Evolutionary conservation across 2,888 invertebrate genomes (phyloP).

Genomic region (Hydriomena furcata): DNA sequence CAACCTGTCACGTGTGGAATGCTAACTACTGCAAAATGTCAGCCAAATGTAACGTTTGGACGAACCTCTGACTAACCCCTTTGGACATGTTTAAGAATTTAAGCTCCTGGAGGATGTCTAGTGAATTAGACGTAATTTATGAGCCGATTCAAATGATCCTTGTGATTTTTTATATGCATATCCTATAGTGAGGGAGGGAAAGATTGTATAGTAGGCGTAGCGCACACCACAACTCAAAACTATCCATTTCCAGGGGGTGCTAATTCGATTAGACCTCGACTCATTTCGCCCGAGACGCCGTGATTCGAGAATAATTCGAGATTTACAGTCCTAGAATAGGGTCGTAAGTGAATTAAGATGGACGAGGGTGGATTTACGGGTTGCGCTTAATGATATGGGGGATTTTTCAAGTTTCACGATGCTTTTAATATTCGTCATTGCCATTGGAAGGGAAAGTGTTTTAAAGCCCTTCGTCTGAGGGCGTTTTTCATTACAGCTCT

Average conservation of each 20-base stretch:
- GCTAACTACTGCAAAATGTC: too few species aligned
- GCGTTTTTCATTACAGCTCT: too few species aligned
- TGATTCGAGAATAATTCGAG: constrained; percentile 68
- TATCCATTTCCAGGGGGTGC: constrained; percentile 47
- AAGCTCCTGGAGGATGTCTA: too few species aligned
- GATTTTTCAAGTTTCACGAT: constrained; percentile 15
- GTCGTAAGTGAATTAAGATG: constrained; percentile 72
- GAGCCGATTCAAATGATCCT: too few species aligned
- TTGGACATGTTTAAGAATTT: too few species aligned
- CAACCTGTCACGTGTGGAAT: too few species aligned
- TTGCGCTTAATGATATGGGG: constrained; percentile 29
- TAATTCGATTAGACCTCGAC: constrained; percentile 68
- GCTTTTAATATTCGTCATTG: constrained; percentile 16
- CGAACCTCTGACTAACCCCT: too few species aligned
- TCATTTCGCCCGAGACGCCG: constrained; percentile 64
- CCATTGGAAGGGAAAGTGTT: constrained; percentile 1
- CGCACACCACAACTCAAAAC: constrained; percentile 52
- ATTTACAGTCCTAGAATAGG: constrained; percentile 52
- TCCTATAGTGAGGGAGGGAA: too few species aligned
- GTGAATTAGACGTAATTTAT: too few species aligned
- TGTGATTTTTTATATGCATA: too few species aligned
- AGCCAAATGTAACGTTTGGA: too few species aligned
- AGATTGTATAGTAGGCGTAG: constrained; percentile 14
- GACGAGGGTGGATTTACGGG: constrained; percentile 48
- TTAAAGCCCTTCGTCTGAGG: too few species aligned